Evolutionary conservation across 2,797 vertebrate species (phyloP).

Genomic region (Tapera naevia): DNA sequence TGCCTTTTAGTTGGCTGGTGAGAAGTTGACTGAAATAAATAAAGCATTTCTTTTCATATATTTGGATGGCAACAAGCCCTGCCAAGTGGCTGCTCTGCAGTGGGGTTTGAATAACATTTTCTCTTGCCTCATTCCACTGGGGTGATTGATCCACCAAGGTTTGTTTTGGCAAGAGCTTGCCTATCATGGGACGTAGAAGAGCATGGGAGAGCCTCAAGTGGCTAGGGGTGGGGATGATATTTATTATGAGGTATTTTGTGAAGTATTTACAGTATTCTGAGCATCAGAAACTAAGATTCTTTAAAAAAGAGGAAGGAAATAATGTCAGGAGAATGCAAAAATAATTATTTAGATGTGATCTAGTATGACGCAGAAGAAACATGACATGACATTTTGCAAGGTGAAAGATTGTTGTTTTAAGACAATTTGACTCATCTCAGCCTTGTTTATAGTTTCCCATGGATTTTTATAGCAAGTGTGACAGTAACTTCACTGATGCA

Average conservation of each 20-base stretch:
- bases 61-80: not conserved
- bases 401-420: not conserved
- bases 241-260: not conserved
- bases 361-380: not conserved
- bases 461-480: not conserved
- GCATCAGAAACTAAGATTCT: not conserved
- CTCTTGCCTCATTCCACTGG: slow-evolving; percentile 10
- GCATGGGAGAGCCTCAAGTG: not conserved
- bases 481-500: not conserved
- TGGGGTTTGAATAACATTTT: not conserved
- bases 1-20: not conserved
- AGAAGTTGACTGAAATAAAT: not conserved
- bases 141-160: not conserved
- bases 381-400: not conserved
- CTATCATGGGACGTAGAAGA: not conserved
- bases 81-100: not conserved
- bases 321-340: not conserved
- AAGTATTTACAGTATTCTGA: not conserved
- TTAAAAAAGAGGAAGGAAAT: not conserved
- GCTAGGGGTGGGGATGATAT: not conserved
- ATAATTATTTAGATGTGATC: not conserved
- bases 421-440: not conserved
- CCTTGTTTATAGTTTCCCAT: not conserved
- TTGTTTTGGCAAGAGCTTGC: slow-evolving; percentile 21
- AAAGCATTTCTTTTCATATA: not conserved